A percentile compares a stretch with the other conserved stretches of the same genome.
Evolutionary conservation across 2,113 vertebrate species (phyloP).

Genomic region (Ahaetulla prasina): DNA sequence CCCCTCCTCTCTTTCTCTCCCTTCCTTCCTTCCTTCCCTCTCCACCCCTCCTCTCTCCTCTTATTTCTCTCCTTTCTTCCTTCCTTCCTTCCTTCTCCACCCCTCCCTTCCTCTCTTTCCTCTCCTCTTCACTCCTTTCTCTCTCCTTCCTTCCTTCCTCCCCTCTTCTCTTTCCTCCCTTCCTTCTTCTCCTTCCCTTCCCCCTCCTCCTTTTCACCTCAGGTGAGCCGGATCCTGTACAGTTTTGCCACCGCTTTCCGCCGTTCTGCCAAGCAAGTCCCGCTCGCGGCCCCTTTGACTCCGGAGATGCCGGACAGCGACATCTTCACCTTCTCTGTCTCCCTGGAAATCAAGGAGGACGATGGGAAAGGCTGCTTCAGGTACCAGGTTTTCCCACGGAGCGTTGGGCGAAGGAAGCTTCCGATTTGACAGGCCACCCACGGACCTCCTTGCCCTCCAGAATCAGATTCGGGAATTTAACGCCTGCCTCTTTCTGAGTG

Average conservation of each 20-base stretch:
- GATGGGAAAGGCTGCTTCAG: conserved; percentile 98
- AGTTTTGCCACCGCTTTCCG: conserved; percentile 98
- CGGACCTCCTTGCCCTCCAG: not conserved
- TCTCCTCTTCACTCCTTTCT: accelerated
- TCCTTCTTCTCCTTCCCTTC: not conserved
- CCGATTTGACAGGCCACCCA: not conserved
- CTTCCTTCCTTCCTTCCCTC: too few species aligned
- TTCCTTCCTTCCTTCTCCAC: too few species aligned
- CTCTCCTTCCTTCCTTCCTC: too few species aligned
- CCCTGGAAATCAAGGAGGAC: conserved; percentile 96
- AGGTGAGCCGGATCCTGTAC: conserved; percentile 97
- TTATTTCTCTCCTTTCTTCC: too few species aligned
- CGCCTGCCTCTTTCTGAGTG: not conserved
- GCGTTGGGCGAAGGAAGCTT: not conserved
- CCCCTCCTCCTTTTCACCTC: conserved; percentile 14
- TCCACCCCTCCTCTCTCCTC: too few species aligned
- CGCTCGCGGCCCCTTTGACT: conserved; percentile 75
- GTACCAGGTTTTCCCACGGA: conserved; percentile 59
- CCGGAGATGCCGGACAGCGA: conserved; percentile 93
- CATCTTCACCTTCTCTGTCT: conserved; percentile 95
- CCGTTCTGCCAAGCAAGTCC: conserved; percentile 86
- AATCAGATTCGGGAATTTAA: not conserved
- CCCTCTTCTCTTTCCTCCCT: not conserved
- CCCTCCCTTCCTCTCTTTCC: accelerated
- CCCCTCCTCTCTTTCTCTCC: too few species aligned